phyloP scores from a whole-genome alignment of 2,113 vertebrate species.

The Piprites chloris region DNA sequence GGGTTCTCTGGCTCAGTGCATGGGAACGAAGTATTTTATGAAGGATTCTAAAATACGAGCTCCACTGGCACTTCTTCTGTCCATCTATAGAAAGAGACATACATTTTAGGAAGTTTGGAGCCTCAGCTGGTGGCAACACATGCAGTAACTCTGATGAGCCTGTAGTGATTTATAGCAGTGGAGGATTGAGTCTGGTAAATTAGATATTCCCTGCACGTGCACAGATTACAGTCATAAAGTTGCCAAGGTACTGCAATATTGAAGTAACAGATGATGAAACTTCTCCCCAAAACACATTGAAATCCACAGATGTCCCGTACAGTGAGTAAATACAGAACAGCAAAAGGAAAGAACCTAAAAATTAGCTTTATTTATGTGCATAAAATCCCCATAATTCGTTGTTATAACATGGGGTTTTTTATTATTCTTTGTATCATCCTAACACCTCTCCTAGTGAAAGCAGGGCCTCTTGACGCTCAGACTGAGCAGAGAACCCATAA shows the following conservation, averaged over 20 bases:
- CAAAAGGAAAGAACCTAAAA: background rate
- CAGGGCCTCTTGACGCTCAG: background rate
- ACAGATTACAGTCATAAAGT: background rate
- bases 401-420: background rate
- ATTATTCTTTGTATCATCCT: background rate
- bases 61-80: background rate
- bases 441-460: background rate
- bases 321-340: background rate
- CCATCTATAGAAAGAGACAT: background rate
- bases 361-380: background rate
- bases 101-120: slow-evolving; percentile 15
- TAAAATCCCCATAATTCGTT: background rate
- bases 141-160: slow-evolving; percentile 11
- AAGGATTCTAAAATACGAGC: background rate
- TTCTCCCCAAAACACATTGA: slow-evolving; percentile 1
- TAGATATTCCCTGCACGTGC: background rate
- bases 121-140: background rate
- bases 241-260: background rate
- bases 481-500: background rate
- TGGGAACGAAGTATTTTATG: background rate
- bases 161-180: background rate
- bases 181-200: background rate
- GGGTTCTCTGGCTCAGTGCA: background rate
- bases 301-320: background rate
- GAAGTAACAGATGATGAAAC: slow-evolving; percentile 34